A percentile compares a stretch with the other conserved stretches of the same genome.
These are phyloP conservation scores for Steinernema hermaphroditum DNA, from an alignment of 2,888 invertebrate genomes.

Conservation along the genomic window DNA sequence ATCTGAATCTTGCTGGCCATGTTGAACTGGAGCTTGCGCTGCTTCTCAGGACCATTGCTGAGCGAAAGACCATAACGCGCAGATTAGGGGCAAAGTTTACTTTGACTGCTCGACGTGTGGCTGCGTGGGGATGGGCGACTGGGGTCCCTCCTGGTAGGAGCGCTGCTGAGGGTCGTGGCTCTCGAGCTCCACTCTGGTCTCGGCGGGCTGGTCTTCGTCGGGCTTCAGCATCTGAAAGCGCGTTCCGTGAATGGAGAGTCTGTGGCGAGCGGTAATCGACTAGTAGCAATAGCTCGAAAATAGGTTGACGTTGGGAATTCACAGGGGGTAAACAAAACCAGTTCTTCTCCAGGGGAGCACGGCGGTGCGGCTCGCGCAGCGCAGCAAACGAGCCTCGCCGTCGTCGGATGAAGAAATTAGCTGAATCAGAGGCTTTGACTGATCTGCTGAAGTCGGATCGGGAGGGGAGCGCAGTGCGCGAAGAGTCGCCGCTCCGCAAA, in stretches of 20 bases:
- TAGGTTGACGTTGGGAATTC: conserved; percentile 24
- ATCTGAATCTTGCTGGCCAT: conserved; percentile 58
- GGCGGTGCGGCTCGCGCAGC: neutral
- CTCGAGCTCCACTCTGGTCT: conserved; percentile 18
- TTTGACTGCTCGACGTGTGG: conserved; percentile 4
- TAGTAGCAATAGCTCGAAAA: conserved; percentile 19
- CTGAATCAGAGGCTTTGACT: neutral
- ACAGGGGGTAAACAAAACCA: conserved; percentile 30
- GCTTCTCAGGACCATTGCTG: conserved; percentile 28
- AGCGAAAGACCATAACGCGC: neutral
- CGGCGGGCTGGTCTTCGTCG: conserved; percentile 25
- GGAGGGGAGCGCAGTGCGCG: neutral
- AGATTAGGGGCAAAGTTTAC: neutral
- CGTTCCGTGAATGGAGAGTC: neutral
- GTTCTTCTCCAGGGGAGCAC: neutral
- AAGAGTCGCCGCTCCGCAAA: neutral
- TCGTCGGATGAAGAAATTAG: conserved; percentile 4
- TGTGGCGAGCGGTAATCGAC: neutral
- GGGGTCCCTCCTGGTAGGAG: conserved; percentile 10
- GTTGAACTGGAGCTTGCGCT: conserved; percentile 59
- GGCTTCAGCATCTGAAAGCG: conserved; percentile 32
- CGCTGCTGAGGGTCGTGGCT: conserved; percentile 23
- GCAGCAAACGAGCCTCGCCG: conserved; percentile 2
- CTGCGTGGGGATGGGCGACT: conserved; percentile 4
- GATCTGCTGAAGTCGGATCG: neutral